Evolutionary conservation across 2,113 vertebrate species (phyloP).

Genomic region (Piprites chloris): DNA sequence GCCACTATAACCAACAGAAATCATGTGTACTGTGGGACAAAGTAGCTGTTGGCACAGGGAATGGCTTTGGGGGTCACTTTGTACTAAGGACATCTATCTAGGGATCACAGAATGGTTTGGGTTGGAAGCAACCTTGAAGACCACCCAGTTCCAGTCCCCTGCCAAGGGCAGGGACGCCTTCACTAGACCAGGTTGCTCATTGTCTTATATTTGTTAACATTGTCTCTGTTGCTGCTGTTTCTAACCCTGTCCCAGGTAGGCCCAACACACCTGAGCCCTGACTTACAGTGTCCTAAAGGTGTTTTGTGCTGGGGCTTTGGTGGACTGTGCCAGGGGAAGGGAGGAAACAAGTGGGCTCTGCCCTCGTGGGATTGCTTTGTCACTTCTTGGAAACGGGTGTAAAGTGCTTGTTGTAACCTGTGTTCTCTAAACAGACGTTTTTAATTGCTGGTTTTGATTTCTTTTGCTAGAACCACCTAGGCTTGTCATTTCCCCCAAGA

Average conservation of each 20-base stretch:
- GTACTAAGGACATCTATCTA: neutral
- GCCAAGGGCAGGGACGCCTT: neutral
- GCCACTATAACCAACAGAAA: fast-evolving
- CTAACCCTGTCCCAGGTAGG: neutral
- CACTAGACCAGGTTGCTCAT: neutral
- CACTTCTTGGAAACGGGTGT: neutral
- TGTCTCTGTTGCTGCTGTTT: neutral
- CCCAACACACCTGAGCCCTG: neutral
- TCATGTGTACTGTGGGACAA: fast-evolving
- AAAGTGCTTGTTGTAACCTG: neutral
- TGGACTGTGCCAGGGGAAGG: neutral
- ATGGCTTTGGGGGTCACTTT: neutral
- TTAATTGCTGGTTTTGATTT: neutral
- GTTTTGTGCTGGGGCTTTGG: neutral
- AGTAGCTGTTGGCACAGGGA: neutral
- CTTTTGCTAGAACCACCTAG: conserved; percentile 80
- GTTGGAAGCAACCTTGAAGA: neutral
- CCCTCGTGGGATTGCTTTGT: neutral
- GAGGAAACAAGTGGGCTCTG: neutral
- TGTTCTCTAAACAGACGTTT: neutral
- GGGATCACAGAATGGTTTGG: neutral
- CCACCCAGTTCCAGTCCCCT: neutral
- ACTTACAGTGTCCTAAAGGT: neutral
- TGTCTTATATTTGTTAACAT: neutral
- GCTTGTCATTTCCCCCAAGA: conserved; percentile 83